These are phyloP conservation scores for Porites evermanni DNA, from an alignment of 92 coral and sea anemone species.

Conservation along the genomic window DNA sequence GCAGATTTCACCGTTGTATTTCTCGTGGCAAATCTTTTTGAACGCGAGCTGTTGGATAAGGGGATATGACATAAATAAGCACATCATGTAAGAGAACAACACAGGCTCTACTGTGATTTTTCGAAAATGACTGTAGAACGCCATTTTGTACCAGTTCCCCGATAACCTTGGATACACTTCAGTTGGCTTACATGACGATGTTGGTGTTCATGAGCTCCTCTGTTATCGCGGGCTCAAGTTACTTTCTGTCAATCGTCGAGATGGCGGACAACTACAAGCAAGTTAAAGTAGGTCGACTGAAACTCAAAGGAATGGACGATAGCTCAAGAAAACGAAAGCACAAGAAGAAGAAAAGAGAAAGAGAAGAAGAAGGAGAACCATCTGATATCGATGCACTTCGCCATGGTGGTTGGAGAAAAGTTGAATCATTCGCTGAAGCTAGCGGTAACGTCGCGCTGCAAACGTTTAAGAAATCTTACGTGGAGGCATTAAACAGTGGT, in stretches of 20 bases:
- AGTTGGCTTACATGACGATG: no score
- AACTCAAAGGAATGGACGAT: constrained; percentile 85
- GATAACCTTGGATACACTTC: no score
- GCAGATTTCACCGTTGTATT: constrained; percentile 74
- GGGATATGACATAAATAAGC: constrained; percentile 81
- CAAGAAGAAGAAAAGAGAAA: constrained; percentile 84
- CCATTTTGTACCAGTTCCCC: constrained; percentile 26
- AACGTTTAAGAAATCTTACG: constrained; percentile 72
- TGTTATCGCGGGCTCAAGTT: constrained; percentile 16
- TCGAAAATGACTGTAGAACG: constrained; percentile 5
- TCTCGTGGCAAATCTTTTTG: constrained; percentile 78
- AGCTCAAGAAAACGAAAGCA: constrained; percentile 79
- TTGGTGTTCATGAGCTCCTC: no score
- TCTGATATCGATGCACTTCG: constrained; percentile 77
- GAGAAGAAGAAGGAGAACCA: constrained; percentile 69
- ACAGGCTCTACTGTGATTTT: constrained; percentile 91
- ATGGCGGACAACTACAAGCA: constrained; percentile 79
- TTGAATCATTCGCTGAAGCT: constrained; percentile 67
- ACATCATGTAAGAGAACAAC: constrained; percentile 83
- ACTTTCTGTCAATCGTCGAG: neutral
- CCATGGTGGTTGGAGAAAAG: constrained; percentile 98
- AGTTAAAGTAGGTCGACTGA: constrained; percentile 87
- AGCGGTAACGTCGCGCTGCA: constrained; percentile 85
- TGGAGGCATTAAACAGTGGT: constrained; percentile 88
- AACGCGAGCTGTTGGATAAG: constrained; percentile 90